These are phyloP conservation scores for Cettia cetti DNA, from an alignment of 2,113 vertebrate species.

Conservation along the genomic window DNA sequence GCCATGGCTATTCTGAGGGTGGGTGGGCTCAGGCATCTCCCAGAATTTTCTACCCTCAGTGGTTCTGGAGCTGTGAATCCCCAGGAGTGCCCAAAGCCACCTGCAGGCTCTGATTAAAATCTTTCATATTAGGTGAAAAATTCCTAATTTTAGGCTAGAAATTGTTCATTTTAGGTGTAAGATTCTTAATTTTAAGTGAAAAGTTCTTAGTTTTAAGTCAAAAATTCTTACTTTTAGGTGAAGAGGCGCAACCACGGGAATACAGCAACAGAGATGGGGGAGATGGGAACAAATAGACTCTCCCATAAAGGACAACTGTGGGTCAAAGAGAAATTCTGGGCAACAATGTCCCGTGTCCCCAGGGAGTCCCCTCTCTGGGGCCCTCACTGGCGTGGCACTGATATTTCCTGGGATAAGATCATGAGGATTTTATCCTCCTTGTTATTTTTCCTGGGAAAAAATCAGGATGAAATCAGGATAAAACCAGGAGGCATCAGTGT, in stretches of 20 bases:
- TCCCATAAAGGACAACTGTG: background rate
- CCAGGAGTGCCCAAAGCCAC: background rate
- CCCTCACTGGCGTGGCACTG: rapidly evolving
- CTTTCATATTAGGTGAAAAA: background rate
- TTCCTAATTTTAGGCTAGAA: background rate
- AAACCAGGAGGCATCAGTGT: rapidly evolving
- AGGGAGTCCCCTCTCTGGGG: rapidly evolving
- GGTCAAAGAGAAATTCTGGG: background rate
- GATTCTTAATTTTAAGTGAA: background rate
- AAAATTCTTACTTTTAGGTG: background rate
- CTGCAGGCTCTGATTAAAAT: background rate
- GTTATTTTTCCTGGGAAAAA: background rate
- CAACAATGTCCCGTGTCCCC: background rate
- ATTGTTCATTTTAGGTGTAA: background rate
- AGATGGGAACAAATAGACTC: background rate
- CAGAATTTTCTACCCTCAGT: background rate
- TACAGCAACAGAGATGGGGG: no score
- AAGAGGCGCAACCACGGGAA: background rate
- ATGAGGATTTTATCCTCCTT: background rate
- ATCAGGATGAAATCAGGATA: background rate
- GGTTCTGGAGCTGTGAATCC: background rate
- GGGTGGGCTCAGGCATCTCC: rapidly evolving
- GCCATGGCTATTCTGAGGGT: background rate
- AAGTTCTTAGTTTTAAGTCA: background rate
- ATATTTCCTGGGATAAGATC: background rate